Evolutionary conservation across 2,113 vertebrate genomes (phyloP), one percentile per base, ranked within the genome.

Genomic region (Lepidothrix coronata): DNA sequence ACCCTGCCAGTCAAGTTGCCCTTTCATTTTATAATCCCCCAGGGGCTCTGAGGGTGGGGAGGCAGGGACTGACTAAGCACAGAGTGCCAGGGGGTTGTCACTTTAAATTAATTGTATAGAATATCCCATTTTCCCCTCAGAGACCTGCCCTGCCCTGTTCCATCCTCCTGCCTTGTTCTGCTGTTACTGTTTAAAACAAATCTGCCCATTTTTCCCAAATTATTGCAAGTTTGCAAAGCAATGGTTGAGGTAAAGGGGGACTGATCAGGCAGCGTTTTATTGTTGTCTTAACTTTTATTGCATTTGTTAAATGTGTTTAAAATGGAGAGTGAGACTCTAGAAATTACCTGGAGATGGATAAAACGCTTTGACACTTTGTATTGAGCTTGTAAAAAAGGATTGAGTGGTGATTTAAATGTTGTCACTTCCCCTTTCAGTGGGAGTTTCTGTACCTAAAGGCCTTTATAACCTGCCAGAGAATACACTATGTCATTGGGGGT

Each of bases 11-110:
- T 63, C 73, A 41, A 75, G 70, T 25, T 73, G 39, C 65, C 79
- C 66, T 93, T 96, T 96, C 57, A n/a, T 54, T 95, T 70, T 46
- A 27, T 18, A 81, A 74, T 87, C 94, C 78, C 78, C 59, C 35
- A 30, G 65, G 20, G 57, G 17, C 65, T 28, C 27, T 17, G 57
- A 58, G 84, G 27, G 15, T 8, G 46, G 58, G 4, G 22, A 23
- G 3, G 24, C 35, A 18, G 44, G 75, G 59, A 20, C 19, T 49
- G 63, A 6, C n/a, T 30, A 17, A 71, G 61, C 59, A 25, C 39
- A 35, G 77, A 25, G 27, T 19, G 81, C 66, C 22, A 9, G 0
- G 1, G 6, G 14, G 5, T 33, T 67, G 30, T 65, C 17, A 3
- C 41, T 70, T 17, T 2, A 28, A 33, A 59, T 59, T 9, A 35